Evolutionary conservation across 2,113 vertebrate genomes (phyloP), one percentile per base, ranked within the genome.

Genomic region (Caranx melampygus): DNA sequence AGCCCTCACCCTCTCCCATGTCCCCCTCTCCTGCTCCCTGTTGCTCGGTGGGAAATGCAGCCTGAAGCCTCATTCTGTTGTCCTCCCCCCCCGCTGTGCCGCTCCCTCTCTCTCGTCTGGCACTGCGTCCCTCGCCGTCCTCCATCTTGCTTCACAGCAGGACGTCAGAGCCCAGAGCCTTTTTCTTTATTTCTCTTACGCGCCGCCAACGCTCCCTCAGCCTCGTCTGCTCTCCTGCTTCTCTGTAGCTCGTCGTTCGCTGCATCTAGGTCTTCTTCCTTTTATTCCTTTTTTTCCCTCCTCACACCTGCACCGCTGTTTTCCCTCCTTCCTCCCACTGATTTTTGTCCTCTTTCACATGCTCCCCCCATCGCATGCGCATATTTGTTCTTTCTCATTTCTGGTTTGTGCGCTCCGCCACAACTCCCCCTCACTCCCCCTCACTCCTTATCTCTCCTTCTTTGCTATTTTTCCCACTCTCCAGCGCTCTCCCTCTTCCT

Each of bases 121-220:
- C 82, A 76, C 87, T 63, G 34, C 10, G 76, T 65, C 89, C 51
- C 78, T 81, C 33, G 66, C 84, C 55, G 78, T 89, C 81, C 85
- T 91, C 88, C 88, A 90, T 89, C 88, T 93, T 91, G 89, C 81
- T 62, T 91, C 85, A 64, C 88, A 90, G 90, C 65, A 33, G 82
- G 85, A 78, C 34, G 14, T 20, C 26, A 35, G 67, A 88, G 83
- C 87, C 89, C 60, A 51, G 37, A 87, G 80, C 80, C 35, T 70
- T 35, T 71, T 78, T 71, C 81, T 75, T 37, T 34, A 12, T 81
- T 84, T 80, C 69, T 63, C 74, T 82, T 72, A 15, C 75, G 62
- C 55, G n/a, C 68, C 3, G 67, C 70, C 65, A 42, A 34, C 11
- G 3, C 72, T 85, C 55, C 2, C 45, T 26, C 67, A 72, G 49